Evolutionary conservation across 2,797 vertebrate species (phyloP).

Genomic region (Poeciliopsis turneri): DNA sequence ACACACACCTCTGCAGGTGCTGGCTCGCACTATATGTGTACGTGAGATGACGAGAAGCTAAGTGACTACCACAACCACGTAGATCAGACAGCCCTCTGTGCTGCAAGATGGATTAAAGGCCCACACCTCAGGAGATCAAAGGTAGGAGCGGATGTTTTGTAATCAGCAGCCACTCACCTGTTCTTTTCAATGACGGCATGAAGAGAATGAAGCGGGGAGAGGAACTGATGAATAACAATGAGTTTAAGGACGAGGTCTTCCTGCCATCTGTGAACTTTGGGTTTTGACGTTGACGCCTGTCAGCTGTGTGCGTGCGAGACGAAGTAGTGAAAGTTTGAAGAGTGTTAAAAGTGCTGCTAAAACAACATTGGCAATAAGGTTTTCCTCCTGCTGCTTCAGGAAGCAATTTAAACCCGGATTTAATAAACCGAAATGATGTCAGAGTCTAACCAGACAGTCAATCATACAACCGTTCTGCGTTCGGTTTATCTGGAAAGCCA

Average conservation of each 20-base stretch:
- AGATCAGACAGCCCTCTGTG: slow-evolving; percentile 64
- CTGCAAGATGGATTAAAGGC: slow-evolving; percentile 81
- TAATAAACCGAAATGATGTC: background rate
- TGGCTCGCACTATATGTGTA: slow-evolving; percentile 34
- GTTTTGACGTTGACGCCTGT: background rate
- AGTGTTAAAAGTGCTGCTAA: background rate
- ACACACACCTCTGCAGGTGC: slow-evolving; percentile 20
- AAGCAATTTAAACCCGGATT: background rate
- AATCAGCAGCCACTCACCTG: slow-evolving; percentile 66
- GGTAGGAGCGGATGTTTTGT: slow-evolving; percentile 74
- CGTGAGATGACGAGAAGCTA: slow-evolving; percentile 78
- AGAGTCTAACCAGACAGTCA: background rate
- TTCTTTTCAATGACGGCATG: slow-evolving; percentile 36
- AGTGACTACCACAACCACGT: slow-evolving; percentile 68
- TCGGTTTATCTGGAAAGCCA: background rate
- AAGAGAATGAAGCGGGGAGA: slow-evolving; percentile 28
- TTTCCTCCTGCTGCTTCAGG: background rate
- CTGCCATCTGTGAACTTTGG: slow-evolving; percentile 15
- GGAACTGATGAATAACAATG: slow-evolving; percentile 53
- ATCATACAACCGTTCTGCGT: background rate
- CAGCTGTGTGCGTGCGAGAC: background rate
- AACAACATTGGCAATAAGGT: background rate
- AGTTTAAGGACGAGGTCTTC: slow-evolving; percentile 31
- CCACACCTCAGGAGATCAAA: slow-evolving; percentile 81
- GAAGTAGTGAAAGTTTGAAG: background rate